phyloP scores from a whole-genome alignment of 1,140 invertebrate species.

The Zaprionus taronus region DNA sequence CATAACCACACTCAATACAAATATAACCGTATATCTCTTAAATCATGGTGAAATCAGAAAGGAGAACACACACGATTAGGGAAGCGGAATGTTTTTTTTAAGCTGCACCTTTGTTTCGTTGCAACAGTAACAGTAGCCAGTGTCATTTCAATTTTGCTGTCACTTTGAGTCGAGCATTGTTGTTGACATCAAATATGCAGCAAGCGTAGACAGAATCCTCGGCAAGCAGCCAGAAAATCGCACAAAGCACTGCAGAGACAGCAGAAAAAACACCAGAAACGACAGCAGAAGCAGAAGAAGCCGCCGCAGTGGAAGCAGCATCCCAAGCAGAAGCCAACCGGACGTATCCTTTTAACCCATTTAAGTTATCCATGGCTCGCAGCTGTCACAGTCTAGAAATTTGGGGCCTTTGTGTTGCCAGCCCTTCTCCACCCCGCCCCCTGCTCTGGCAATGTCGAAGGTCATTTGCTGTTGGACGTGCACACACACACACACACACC shows the following conservation, averaged over 20 bases:
- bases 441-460: slow-evolving; percentile 55
- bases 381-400: slow-evolving; percentile 82
- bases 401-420: slow-evolving; percentile 66
- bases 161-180: slow-evolving; percentile 42
- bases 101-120: neutral
- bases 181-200: slow-evolving; percentile 56
- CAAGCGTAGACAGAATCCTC: slow-evolving; percentile 36
- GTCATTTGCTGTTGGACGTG: slow-evolving; percentile 68
- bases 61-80: slow-evolving; percentile 12
- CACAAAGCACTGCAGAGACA: slow-evolving; percentile 48
- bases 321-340: slow-evolving; percentile 14
- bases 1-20: neutral
- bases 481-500: slow-evolving; percentile 10
- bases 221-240: slow-evolving; percentile 53
- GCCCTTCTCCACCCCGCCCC: slow-evolving; percentile 33
- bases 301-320: neutral
- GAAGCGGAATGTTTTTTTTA: slow-evolving; percentile 4
- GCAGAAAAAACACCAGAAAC: slow-evolving; percentile 6
- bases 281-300: neutral
- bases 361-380: slow-evolving; percentile 79
- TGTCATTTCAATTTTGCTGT: slow-evolving; percentile 47
- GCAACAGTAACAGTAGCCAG: neutral
- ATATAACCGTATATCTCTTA: neutral
- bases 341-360: slow-evolving; percentile 78
- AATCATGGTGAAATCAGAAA: neutral